Base-by-base conservation (phyloP, 2,888 invertebrate species). In the Tortrix viridana region DNA sequence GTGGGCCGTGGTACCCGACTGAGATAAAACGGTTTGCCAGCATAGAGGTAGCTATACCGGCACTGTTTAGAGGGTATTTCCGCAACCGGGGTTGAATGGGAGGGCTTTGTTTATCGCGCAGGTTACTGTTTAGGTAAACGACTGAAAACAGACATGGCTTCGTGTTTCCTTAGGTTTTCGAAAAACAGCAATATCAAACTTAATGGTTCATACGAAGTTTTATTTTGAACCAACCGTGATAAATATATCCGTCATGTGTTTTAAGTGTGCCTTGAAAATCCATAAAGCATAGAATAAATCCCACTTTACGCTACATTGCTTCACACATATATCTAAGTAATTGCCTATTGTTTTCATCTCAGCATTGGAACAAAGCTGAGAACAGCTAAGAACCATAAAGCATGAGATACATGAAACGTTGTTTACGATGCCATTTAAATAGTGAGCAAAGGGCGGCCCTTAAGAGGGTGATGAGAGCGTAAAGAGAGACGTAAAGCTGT, bases 371-470 rank as follows among this genome's bases (percentile, higher is more conserved):
- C 18, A 26, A 54, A 44, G 22, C 18, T 12, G 3, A 9, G 12
- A 23, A 48, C 18, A 44, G 22, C 18, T 12, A 12, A 9, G 12
- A 23, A 48, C 18, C 19, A 38, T 38, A 32, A 26, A 52, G 52
- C 52, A 37, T 18, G 12, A 43, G 52, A 41, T 50, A 53, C 19
- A 12, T 32, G 56, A n/a, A 20, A 37, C 47, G 54, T 43, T 54
- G 37, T 56, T 56, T 56, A 47, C 38, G 56, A 48, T 9, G 38
- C 22, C 18, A 14, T 57, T 57, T 48, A 38, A 48, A 48, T 48
- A 48, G 55, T 55, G 32, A 14, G 22, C 14, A 20, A 32, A 32
- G 55, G 55, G 12, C 38, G 26, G 37, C 22, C 43, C 43, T 23
- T 18, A 49, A 49, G 26, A 23, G 54, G 23, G 54, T 43, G 43